Base-by-base conservation (phyloP, 1,140 invertebrate species). In the Drosophila ohnishii region DNA sequence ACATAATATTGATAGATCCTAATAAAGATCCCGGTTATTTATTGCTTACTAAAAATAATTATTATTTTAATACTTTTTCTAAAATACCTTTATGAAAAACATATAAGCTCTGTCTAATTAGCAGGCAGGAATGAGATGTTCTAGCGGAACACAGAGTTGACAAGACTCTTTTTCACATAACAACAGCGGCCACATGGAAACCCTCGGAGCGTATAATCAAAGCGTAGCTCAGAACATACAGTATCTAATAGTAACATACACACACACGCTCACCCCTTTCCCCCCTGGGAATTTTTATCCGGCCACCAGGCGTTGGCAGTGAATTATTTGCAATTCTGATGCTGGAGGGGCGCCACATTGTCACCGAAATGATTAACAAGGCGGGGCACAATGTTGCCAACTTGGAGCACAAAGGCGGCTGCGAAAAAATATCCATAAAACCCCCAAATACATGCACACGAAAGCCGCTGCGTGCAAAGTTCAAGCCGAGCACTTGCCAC, bases 351-450 rank as follows among this genome's bases (percentile, higher is more conserved):
- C 35, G 44, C 47, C 55, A 76, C 62, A 76, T 76, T 63, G 74
- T 78, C 71, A 82, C 74, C 64, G 60, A 65, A 82, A 82, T 82
- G 80, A 82, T 82, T 83, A 82, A 82, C 65, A 78, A 67, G 77
- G 51, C 64, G 56, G 62, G 47, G 37, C 70, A 72, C 55, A 67
- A 70, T 39, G 61, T 79, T 45, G 45, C 71, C 64, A 47, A 40
- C 39, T 62, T 34, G 19, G 39, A 47, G 61, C 51, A 61, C 55
- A 73, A 51, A 63, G 69, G 50, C 47, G 55, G 14, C 37, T 57
- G 19, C 19, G 14, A 53, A 45, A 28, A 58, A 58, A 22, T 34
- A 50, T 28, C 48, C n/a, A 40, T 44, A 65, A 65, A 53, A 48
- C 8, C 19, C 57, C 19, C 34, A 51, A 77, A 72, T 40, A 69